These are phyloP conservation scores for Pachypanchax playfairii DNA, from an alignment of 2,113 vertebrate species.

Conservation along the genomic window DNA sequence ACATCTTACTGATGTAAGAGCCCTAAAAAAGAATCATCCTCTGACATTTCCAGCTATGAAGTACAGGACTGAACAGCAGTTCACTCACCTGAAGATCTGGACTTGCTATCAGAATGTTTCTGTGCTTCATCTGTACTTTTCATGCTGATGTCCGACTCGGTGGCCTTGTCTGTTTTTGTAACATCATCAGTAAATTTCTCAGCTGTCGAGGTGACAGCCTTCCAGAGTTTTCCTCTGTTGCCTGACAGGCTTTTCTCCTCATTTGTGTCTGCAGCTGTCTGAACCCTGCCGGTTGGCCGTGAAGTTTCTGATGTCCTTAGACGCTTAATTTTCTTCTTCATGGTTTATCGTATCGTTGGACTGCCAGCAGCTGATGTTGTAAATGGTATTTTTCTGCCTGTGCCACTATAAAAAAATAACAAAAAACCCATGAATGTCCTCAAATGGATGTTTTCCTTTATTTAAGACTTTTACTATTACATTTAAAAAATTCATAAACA, in stretches of 20 bases:
- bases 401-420: not conserved
- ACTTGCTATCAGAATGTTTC: conserved; percentile 30
- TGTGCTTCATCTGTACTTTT: not conserved
- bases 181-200: not conserved
- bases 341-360: conserved; percentile 8
- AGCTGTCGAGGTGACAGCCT: not conserved
- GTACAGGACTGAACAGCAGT: not conserved
- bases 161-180: not conserved
- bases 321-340: conserved; percentile 82
- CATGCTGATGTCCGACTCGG: not conserved
- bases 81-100: conserved; percentile 30
- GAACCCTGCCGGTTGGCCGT: conserved; percentile 21
- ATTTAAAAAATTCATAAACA: too few species aligned
- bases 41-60: not conserved
- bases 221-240: conserved; percentile 54
- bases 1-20: not conserved
- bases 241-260: conserved; percentile 35
- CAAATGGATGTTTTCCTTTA: too few species aligned
- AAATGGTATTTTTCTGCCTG: conserved; percentile 1
- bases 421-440: not conserved
- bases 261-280: not conserved
- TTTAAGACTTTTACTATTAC: too few species aligned
- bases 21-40: too few species aligned
- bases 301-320: conserved; percentile 65
- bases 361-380: not conserved